Base-by-base conservation (phyloP, 2,888 invertebrate species). In the Drosophila emarginata region DNA sequence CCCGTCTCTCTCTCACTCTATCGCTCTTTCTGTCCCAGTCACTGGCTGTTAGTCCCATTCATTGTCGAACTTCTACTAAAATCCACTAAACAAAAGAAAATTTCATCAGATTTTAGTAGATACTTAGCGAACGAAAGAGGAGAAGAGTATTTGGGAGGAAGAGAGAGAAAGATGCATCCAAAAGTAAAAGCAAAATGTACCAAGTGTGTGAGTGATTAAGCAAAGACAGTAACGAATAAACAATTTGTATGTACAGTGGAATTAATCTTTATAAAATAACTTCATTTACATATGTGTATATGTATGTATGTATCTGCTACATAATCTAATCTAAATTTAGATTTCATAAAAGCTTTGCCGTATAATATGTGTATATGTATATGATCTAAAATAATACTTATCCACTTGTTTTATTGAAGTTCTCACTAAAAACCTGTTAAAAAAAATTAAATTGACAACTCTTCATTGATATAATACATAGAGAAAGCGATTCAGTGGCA, bases 41-140 rank as follows among this genome's bases (percentile, higher is more conserved):
- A 32, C 9, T 32, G 32, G 9, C 11, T 32, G 32, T 32, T 32
- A 32, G 9, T 32, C 45, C 21, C 45, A 21, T 12, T 45, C 5
- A 18, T 45, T 45, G 18, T 45, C 12, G 11, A 45, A 45, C 45
- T 18, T 54, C 51, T 26, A 23, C 53, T 54, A 26, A 54, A 32
- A 54, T 15, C 14, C 14, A 39, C 23, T 4, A 57, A 57, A 23
- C 57, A 57, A 57, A 57, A 57, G 21, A 23, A 39, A 37, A 57
- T 57, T 57, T 12, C 15, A 39, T 39, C 57, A 52, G 26, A 14
- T 45, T 45, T 26, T 50, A 21, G 4, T 62, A 36, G 52, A 37
- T 45, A 51, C 51, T 52, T 39, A 18, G 52, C 26, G 52, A n/a
- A 26, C 54, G 12, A 54, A n/a, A 36, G 32, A 53, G 15, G 9